These are phyloP conservation scores for Diploscapter pachys DNA, from an alignment of 1,140 invertebrate genomes.

Conservation along the genomic window DNA sequence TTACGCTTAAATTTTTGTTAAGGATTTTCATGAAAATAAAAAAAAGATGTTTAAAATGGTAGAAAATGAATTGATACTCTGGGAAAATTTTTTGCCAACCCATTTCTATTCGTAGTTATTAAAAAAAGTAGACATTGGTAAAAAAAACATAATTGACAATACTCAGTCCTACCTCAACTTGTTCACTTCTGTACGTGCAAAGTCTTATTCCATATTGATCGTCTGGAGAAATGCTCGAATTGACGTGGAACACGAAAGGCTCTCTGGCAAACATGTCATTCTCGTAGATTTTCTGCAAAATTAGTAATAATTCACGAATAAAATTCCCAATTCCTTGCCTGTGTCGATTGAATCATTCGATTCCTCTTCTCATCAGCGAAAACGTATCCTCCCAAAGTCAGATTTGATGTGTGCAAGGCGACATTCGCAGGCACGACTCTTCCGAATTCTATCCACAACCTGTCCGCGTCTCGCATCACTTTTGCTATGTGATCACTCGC, in stretches of 20 bases:
- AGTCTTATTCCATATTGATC: conserved; percentile 24
- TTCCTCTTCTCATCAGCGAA: conserved; percentile 16
- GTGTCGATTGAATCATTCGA: conserved; percentile 15
- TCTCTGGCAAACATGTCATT: conserved; percentile 13
- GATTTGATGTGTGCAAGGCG: no score
- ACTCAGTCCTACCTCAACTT: conserved; percentile 7
- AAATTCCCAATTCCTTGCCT: neutral
- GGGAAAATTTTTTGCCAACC: neutral
- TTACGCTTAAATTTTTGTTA: no score
- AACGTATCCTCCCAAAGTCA: neutral
- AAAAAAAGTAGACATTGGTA: neutral
- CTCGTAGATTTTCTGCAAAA: conserved; percentile 18
- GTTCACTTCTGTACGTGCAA: conserved; percentile 15
- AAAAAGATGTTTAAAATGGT: no score
- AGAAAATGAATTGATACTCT: conserved; percentile 3
- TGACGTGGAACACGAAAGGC: conserved; percentile 33
- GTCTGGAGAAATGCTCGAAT: conserved; percentile 17
- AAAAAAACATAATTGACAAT: no score
- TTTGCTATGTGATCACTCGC: no score
- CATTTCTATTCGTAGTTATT: conserved; percentile 10
- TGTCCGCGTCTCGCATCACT: neutral
- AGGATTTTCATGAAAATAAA: no score
- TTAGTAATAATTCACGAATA: no score
- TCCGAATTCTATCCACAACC: conserved; percentile 27
- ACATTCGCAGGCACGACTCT: conserved; percentile 4